A percentile compares a stretch with the other conserved stretches of the same genome.
Evolutionary conservation across 2,113 vertebrate genomes (phyloP).

Genomic region (Sus scrofa): T2T-Sscrofa CM000817.6:76377501-76378000

Average conservation of each 20-base stretch:
- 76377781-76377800: neutral
- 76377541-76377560: neutral
- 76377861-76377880: slow-evolving; percentile 89
- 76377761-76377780: neutral
- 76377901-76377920: slow-evolving; percentile 97
- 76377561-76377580: no score
- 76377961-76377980: slow-evolving; percentile 81
- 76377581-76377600: no score
- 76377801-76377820: neutral
- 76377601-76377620: no score
- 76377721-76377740: no score
- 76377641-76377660: no score
- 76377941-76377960: slow-evolving; percentile 74
- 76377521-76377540: neutral
- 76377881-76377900: slow-evolving; percentile 97
- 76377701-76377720: no score
- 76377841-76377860: slow-evolving; percentile 85
- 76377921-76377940: slow-evolving; percentile 93
- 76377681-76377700: no score
- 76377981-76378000: slow-evolving; percentile 87
- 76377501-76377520: neutral
- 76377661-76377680: no score
- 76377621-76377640: no score
- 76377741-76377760: neutral
- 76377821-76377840: slow-evolving; percentile 86